These are phyloP conservation scores for Netelia virgata DNA, from an alignment of 2,888 invertebrate genomes.

Conservation along the genomic window DNA sequence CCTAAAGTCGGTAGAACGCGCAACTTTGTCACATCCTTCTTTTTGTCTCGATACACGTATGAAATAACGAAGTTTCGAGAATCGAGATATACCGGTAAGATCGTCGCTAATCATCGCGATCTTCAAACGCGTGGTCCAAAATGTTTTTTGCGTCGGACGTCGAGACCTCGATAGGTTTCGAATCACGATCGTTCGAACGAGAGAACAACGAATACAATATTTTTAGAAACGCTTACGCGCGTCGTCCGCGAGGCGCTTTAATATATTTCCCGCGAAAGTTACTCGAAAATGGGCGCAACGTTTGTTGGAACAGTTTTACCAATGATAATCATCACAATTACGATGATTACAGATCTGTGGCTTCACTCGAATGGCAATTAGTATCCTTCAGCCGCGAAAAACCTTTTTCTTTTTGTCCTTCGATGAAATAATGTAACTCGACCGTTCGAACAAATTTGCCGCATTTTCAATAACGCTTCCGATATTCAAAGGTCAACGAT, in stretches of 20 bases:
- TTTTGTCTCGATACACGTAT: neutral
- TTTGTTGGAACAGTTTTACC: neutral
- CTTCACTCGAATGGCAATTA: conserved; percentile 6
- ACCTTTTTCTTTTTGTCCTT: neutral
- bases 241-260: neutral
- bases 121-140: conserved; percentile 31
- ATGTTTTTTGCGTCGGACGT: conserved; percentile 20
- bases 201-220: conserved; percentile 19
- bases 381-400: neutral
- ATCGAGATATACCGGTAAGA: neutral
- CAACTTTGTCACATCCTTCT: neutral
- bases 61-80: conserved; percentile 24
- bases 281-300: conserved; percentile 13
- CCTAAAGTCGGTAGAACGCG: conserved; percentile 15
- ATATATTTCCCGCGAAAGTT: neutral
- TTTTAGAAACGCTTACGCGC: conserved; percentile 12
- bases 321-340: conserved; percentile 27
- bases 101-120: conserved; percentile 37
- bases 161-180: conserved; percentile 39
- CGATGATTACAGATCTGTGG: conserved; percentile 18
- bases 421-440: conserved; percentile 16
- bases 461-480: conserved; percentile 35
- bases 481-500: conserved; percentile 69
- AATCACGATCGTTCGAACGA: conserved; percentile 13
- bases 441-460: conserved; percentile 16